Evolutionary conservation across 2,888 invertebrate genomes (phyloP).

Genomic region (Papilio gigon): DNA sequence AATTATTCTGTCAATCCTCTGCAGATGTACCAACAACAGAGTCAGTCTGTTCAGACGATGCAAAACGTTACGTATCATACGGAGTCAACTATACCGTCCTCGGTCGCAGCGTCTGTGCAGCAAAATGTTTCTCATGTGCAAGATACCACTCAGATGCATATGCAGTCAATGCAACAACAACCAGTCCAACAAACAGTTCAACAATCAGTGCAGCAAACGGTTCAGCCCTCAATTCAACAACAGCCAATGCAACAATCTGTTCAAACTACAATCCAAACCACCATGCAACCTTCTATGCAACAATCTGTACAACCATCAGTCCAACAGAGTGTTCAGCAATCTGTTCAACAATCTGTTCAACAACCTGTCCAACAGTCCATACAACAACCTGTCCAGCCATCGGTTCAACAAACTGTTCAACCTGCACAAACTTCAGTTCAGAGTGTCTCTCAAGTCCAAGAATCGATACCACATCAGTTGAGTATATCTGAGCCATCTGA

Average conservation of each 20-base stretch:
- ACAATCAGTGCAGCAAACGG: slow-evolving; percentile 45
- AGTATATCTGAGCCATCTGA: slow-evolving; percentile 60
- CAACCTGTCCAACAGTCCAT: slow-evolving; percentile 22
- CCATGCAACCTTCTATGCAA: slow-evolving; percentile 19
- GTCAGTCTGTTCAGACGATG: slow-evolving; percentile 59
- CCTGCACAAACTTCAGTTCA: slow-evolving; percentile 38
- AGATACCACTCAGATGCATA: slow-evolving; percentile 38
- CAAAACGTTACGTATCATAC: slow-evolving; percentile 55
- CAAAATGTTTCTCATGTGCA: slow-evolving; percentile 48
- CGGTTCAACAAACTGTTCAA: slow-evolving; percentile 1
- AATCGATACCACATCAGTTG: slow-evolving; percentile 64
- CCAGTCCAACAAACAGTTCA: slow-evolving; percentile 41
- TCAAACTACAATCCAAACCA: slow-evolving; percentile 48
- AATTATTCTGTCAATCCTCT: slow-evolving; percentile 74
- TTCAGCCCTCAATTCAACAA: slow-evolving; percentile 48
- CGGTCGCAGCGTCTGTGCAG: slow-evolving; percentile 48
- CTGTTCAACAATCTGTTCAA: slow-evolving; percentile 24
- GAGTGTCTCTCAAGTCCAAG: slow-evolving; percentile 47
- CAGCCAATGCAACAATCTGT: slow-evolving; percentile 41
- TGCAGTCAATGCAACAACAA: slow-evolving; percentile 46
- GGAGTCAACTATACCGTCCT: slow-evolving; percentile 51
- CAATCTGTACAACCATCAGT: slow-evolving; percentile 44
- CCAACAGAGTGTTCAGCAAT: slow-evolving; percentile 40
- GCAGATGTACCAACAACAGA: slow-evolving; percentile 72
- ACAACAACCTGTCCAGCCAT: slow-evolving; percentile 6